Base-by-base conservation (phyloP, 2,113 vertebrate species). In the Erythrocercus mccallii region DNA sequence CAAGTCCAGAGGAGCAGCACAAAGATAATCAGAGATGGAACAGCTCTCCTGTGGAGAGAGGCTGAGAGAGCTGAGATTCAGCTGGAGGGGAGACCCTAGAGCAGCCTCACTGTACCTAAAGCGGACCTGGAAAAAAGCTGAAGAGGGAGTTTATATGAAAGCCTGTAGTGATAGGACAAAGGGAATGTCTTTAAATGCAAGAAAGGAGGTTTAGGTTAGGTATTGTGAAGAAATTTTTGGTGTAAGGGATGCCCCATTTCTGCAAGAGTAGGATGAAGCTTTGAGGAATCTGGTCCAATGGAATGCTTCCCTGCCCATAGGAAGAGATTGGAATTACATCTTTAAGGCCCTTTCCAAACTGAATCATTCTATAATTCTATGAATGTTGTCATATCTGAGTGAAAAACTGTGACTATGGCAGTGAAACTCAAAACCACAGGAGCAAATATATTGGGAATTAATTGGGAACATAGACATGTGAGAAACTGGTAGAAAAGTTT, bases 151-250 rank as follows among this genome's bases (percentile, higher is more conserved):
- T 35, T 25, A 8, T 31, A 2, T 17, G n/a, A 47, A 69, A 53
- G 6, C 23, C 38, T 45, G 12, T 13, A 17, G n/a, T n/a, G n/a
- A 31, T 2, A 25, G 20, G 16, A 40, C n/a, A 25, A 54, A 53
- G 13, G 6, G 3, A 54, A 47, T 62, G 17, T 10, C n/a, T 62
- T 54, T 21, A 38, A 84, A 16, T 42, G 31, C 35, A 71, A 48
- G 14, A 42, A 71, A 42, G 9, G 4, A 72, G 9, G 11, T 19
- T 72, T 64, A 19, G 17, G 3, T 56, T 19, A 27, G 17, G 21
- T 12, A 37, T 18, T 56, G 30, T 0, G 0, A 64, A 48, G 14
- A 56, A 22, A 27, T 12, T 31, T 35, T 27, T 64, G 21, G 11
- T 31, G 17, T 64, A 42, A 57, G 22, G 3, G 35, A 15, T 42